Base-by-base conservation (phyloP, 2,888 invertebrate genomes). In the Trisateles emortualis region DNA sequence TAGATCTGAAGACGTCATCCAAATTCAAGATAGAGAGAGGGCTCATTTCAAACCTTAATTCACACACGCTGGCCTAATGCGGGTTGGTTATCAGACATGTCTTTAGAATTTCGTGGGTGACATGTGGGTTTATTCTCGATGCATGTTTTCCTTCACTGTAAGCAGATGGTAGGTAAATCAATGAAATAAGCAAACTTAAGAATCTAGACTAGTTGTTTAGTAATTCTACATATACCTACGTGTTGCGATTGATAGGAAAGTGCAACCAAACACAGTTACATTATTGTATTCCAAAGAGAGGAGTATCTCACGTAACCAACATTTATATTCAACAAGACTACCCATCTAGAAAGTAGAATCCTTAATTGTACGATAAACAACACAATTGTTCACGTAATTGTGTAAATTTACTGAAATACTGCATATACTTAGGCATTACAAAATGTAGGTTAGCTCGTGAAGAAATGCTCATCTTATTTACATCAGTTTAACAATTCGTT, bases 311-410 rank as follows among this genome's bases (percentile, higher is more conserved):
- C 81, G 85, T 79, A 84, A 85, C 66, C 38, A 41, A 73, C 52
- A 78, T 86, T 87, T 72, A 78, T 77, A 87, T 88, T 84, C 88
- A 82, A 78, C 74, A 76, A 70, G 76, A 69, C 64, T 54, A 26
- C n/a, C n/a, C n/a, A n/a, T 70, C 72, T 83, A 81, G 86, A 88
- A 86, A 88, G 87, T 76, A 72, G 65, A 73, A 74, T 76, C 63
- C 74, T 76, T 65, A 51, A 65, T 59, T 60, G 48, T 55, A 44
- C 40, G 59, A 57, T 67, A 49, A 64, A 66, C 43, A 26, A 26
- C 55, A 68, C n/a, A 72, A 66, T 66, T 38, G 47, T 47, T 67
- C 65, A 73, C 77, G 80, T 81, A 81, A 77, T 64, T 55, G 49
- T 54, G 56, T 48, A 55, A 49, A 32, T 61, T 69, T 65, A 43